phyloP scores from a whole-genome alignment of 2,888 invertebrate genomes.

The Drosophila anomalata region DNA sequence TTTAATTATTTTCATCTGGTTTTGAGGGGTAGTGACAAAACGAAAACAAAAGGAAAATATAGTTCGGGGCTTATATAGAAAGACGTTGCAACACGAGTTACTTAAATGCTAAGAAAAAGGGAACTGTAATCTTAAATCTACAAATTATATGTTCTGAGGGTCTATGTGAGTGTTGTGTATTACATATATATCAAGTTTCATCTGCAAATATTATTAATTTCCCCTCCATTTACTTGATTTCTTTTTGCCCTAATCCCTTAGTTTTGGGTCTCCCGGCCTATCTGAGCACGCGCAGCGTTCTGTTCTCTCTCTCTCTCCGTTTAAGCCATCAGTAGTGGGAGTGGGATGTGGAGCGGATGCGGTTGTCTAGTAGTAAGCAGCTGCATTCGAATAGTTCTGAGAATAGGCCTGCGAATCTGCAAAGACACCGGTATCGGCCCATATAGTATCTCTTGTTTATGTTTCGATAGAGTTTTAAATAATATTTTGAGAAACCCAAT shows the following conservation, averaged over 20 bases:
- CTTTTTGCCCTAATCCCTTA: constrained; percentile 62
- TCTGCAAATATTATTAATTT: constrained; percentile 53
- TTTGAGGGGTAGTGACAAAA: constrained; percentile 41
- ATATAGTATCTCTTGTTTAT: background rate
- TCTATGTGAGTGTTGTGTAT: constrained; percentile 44
- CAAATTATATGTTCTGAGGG: constrained; percentile 52
- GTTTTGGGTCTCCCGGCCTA: constrained; percentile 57
- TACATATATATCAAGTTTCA: constrained; percentile 62
- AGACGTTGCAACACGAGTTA: constrained; percentile 64
- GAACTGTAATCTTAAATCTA: constrained; percentile 66
- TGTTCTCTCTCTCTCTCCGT: constrained; percentile 41
- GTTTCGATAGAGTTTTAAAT: background rate
- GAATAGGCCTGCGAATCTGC: constrained; percentile 83
- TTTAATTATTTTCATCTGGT: constrained; percentile 22
- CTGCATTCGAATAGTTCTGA: constrained; percentile 83
- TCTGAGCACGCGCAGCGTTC: constrained; percentile 75
- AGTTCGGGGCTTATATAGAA: constrained; percentile 35
- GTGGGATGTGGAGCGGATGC: constrained; percentile 34
- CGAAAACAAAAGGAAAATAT: constrained; percentile 46
- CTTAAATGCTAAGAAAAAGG: constrained; percentile 67
- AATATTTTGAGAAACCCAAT: background rate
- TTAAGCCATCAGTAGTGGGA: constrained; percentile 47
- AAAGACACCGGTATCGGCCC: constrained; percentile 4
- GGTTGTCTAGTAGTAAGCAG: constrained; percentile 82
- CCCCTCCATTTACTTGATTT: constrained; percentile 27